Conservation (phyloP, 1,140 invertebrate species). For the Lepidostoma basale region DNA sequence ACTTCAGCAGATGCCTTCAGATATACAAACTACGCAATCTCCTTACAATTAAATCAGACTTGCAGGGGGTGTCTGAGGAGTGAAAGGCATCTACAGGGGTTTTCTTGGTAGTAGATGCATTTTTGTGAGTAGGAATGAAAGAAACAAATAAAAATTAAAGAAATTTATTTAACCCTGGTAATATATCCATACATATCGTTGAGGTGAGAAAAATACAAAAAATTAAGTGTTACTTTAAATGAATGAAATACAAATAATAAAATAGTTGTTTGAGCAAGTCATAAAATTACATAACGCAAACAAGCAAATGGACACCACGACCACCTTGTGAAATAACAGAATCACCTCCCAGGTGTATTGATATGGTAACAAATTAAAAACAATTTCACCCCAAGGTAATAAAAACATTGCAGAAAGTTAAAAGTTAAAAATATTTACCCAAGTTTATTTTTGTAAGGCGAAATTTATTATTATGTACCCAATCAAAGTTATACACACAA, state of each 20-base stretch:
- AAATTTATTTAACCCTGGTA: slow-evolving; percentile 43
- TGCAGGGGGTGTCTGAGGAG: no score
- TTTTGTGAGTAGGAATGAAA: slow-evolving; percentile 15
- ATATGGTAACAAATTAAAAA: slow-evolving; percentile 30
- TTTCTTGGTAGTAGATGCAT: no score
- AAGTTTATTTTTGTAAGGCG: slow-evolving; percentile 38
- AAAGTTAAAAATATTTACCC: slow-evolving; percentile 32
- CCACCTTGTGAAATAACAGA: slow-evolving; percentile 29
- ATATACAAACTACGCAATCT: no score
- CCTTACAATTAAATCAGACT: no score
- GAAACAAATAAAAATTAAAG: slow-evolving; percentile 28
- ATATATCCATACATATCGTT: slow-evolving; percentile 41
- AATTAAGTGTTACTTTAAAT: slow-evolving; percentile 24
- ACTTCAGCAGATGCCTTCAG: no score
- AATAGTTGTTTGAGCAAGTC: slow-evolving; percentile 31
- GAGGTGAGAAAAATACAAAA: slow-evolving; percentile 36
- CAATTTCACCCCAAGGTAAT: slow-evolving; percentile 30
- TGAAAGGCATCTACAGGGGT: no score
- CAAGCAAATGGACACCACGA: slow-evolving; percentile 29
- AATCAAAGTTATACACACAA: background rate
- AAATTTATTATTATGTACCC: slow-evolving; percentile 29
- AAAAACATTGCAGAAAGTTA: slow-evolving; percentile 25
- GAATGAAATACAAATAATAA: slow-evolving; percentile 24
- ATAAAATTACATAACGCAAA: slow-evolving; percentile 24
- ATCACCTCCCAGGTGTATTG: slow-evolving; percentile 21